Conservation (phyloP, 2,888 invertebrate genomes). For the Oxytorus armatus region DNA sequence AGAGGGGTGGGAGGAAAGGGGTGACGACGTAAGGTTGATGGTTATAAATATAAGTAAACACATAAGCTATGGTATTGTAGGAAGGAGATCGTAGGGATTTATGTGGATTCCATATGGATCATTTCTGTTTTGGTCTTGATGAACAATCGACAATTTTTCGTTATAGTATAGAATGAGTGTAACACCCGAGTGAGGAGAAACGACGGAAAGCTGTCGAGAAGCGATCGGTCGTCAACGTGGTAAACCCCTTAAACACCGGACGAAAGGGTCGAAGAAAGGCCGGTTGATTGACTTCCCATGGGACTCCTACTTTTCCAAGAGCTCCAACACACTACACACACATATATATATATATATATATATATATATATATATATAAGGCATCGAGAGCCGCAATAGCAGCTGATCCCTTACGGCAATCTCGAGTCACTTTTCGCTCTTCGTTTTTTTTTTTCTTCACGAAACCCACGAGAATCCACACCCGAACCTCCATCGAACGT, state of each 20-base stretch:
- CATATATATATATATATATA: constrained; percentile 18
- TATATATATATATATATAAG: constrained; percentile 21
- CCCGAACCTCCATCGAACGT: constrained; percentile 77
- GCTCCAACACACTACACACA: constrained; percentile 65
- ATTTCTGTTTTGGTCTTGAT: constrained; percentile 50
- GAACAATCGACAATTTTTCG: constrained; percentile 41
- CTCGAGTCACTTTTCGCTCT: constrained; percentile 72
- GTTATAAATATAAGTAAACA: constrained; percentile 35
- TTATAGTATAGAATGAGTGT: constrained; percentile 13
- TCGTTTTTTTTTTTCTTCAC: constrained; percentile 73
- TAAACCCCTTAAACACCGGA: constrained; percentile 63
- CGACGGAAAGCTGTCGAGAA: constrained; percentile 56
- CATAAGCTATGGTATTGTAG: constrained; percentile 42
- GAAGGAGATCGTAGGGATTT: constrained; percentile 39
- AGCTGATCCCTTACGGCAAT: constrained; percentile 83
- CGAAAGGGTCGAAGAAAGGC: constrained; percentile 79
- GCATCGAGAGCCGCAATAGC: constrained; percentile 58
- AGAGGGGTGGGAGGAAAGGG: constrained; percentile 61
- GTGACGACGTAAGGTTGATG: constrained; percentile 43
- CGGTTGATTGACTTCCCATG: constrained; percentile 84
- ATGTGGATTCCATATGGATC: constrained; percentile 57
- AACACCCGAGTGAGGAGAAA: constrained; percentile 23
- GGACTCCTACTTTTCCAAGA: constrained; percentile 81
- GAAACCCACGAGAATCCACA: constrained; percentile 72
- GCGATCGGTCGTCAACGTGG: constrained; percentile 57